phyloP scores from a whole-genome alignment of 2,888 invertebrate genomes.

The Epirrita christyi region DNA sequence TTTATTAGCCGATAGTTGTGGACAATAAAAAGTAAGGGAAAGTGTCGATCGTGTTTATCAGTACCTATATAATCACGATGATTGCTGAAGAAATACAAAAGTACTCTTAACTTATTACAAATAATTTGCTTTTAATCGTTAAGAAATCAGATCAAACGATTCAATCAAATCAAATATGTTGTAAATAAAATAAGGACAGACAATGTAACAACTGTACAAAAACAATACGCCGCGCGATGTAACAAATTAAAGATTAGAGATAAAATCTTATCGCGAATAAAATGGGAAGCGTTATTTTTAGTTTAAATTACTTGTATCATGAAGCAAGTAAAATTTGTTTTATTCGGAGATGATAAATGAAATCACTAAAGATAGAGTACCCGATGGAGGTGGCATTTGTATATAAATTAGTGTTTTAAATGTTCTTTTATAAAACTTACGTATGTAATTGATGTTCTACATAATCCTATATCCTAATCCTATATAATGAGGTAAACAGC shows the following conservation, averaged over 20 bases:
- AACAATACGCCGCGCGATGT: conserved; percentile 34
- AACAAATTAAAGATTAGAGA: conserved; percentile 36
- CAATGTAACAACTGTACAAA: conserved; percentile 25
- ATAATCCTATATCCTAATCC: no score
- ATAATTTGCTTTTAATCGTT: background rate
- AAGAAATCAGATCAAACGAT: conserved; percentile 1
- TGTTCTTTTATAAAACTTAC: no score
- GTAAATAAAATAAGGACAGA: conserved; percentile 16
- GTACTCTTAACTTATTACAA: no score
- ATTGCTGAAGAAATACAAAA: no score
- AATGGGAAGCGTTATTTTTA: no score
- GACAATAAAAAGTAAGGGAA: no score
- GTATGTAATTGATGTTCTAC: no score
- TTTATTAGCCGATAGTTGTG: no score
- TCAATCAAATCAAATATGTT: conserved; percentile 22
- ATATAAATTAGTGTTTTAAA: conserved; percentile 17
- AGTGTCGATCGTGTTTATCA: no score
- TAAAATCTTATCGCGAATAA: conserved; percentile 19
- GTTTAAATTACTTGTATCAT: conserved; percentile 5
- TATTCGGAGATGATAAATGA: conserved; percentile 12
- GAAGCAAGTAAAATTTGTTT: conserved; percentile 2
- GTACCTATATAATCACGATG: no score
- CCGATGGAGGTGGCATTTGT: conserved; percentile 12
- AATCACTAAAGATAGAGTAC: no score
- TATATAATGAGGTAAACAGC: no score